These are phyloP conservation scores for Spilarctia lutea DNA, from an alignment of 2,888 invertebrate genomes.

Conservation along the genomic window DNA sequence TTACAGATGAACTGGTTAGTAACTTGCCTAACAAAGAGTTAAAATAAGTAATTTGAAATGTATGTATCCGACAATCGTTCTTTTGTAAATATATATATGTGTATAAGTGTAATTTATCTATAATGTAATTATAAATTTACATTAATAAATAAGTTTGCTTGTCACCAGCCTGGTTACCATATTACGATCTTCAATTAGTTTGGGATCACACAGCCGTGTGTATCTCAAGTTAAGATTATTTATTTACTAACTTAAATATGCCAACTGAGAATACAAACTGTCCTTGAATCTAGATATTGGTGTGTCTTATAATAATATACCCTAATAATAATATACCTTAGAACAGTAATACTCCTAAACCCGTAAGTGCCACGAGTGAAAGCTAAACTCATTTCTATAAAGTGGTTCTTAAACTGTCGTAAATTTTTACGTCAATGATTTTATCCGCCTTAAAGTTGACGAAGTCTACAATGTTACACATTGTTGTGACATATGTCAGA, in stretches of 20 bases:
- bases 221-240: background rate
- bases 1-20: no score
- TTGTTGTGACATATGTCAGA: conserved; percentile 9
- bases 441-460: background rate
- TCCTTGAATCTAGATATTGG: background rate
- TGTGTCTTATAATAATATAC: no score
- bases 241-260: background rate
- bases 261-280: background rate
- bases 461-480: conserved; percentile 6
- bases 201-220: background rate
- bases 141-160: no score
- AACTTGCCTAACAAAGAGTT: no score
- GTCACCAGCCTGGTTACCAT: no score
- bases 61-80: no score
- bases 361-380: background rate
- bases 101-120: no score
- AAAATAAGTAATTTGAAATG: no score
- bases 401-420: background rate
- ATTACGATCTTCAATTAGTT: no score
- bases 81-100: no score
- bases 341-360: background rate
- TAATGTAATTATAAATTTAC: no score
- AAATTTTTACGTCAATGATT: conserved; percentile 1
- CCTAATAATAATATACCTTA: background rate
- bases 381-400: conserved; percentile 1